Base-by-base conservation (phyloP, 2,888 invertebrate species). In the Agriopis leucophaearia region DNA sequence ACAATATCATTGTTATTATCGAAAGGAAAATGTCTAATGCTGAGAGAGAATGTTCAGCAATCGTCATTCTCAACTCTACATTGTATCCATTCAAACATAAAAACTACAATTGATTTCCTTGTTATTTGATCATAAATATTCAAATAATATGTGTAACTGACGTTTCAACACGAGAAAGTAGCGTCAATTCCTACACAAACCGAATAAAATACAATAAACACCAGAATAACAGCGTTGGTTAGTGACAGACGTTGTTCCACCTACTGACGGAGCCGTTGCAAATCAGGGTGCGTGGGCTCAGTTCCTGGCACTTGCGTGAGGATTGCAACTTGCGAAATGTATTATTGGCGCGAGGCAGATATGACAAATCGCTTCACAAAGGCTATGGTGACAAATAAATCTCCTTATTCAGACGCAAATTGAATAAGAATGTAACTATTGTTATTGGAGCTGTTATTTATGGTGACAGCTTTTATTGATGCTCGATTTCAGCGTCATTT, bases 241-340 rank as follows among this genome's bases (percentile, higher is more conserved):
- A 78, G 80, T 81, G 81, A 84, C 81, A 78, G 80, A 77, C 72
- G 73, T 69, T 69, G 72, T 78, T 79, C 75, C 85, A 84, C 87
- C 88, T 87, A 88, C 88, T 83, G 75, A 75, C 77, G 74, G 78
- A 75, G 83, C 82, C 83, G 74, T 88, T 88, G 90, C 91, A 91
- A 93, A 91, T 91, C 87, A 91, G 83, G 27, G 81, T 55, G 93
- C 92, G 92, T 93, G 91, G 93, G 93, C 84, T 85, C 83, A 74
- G 81, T 80, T 83, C 86, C 86, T 78, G 74, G 77, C 83, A 81
- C 84, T 70, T 70, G 66, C 74, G 73, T 75, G 78, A 81, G 76
- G 81, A 84, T 83, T 84, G 84, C 85, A 84, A 79, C 78, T 88
- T 85, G 86, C 83, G 83, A 88, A 88, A 89, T 87, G 80, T 84